Conservation (phyloP, 2,797 vertebrate genomes). For the Microchirus variegatus region DNA sequence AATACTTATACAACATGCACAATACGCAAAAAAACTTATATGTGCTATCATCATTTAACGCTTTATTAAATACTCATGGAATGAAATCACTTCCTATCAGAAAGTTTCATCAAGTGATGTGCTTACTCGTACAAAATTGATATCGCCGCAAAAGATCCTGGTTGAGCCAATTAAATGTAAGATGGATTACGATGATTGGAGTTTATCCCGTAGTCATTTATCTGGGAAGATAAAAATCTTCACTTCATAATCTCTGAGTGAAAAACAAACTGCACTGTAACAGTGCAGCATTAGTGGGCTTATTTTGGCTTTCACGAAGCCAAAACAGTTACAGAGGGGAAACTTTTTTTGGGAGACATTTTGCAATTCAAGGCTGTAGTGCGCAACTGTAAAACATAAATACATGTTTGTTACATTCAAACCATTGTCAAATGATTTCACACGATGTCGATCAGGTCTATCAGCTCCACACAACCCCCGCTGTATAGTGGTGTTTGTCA, state of each 20-base stretch:
- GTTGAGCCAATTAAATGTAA: conserved; percentile 53
- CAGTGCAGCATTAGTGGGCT: neutral
- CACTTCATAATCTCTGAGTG: conserved; percentile 40
- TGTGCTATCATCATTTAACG: too few species aligned
- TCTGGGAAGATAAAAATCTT: conserved; percentile 58
- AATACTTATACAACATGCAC: too few species aligned
- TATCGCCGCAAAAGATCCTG: conserved; percentile 44
- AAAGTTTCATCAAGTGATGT: conserved; percentile 23
- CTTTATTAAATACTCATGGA: too few species aligned
- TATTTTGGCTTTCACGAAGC: neutral
- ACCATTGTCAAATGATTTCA: too few species aligned
- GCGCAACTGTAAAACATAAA: too few species aligned
- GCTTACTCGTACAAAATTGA: conserved; percentile 25
- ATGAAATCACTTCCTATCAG: neutral
- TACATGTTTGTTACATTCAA: too few species aligned
- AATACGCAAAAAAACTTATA: too few species aligned
- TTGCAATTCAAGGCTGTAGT: too few species aligned
- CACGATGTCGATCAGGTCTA: too few species aligned
- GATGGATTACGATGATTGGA: conserved; percentile 46
- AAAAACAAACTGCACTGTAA: conserved; percentile 36
- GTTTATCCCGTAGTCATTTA: conserved; percentile 50
- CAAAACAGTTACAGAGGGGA: neutral
- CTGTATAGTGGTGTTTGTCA: too few species aligned
- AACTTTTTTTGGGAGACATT: too few species aligned
- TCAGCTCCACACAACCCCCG: too few species aligned